phyloP scores from a whole-genome alignment of 1,140 invertebrate genomes.

The Euura lappo region DNA sequence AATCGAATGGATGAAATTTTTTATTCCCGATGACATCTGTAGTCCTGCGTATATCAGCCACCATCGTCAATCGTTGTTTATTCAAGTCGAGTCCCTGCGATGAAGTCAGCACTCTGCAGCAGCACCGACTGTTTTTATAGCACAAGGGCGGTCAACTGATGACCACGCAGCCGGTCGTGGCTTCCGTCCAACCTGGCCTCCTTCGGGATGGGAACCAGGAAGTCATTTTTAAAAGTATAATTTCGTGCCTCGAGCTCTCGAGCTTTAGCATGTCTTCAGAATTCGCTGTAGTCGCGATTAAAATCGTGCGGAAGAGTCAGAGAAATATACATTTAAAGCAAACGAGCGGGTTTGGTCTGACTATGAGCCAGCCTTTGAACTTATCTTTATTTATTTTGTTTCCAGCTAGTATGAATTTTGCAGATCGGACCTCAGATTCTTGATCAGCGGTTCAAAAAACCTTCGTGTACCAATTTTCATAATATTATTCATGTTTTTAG shows the following conservation, averaged over 20 bases:
- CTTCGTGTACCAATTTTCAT: too few relatives aligned
- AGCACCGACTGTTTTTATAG: not conserved
- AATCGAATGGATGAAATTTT: not conserved
- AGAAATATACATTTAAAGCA: too few relatives aligned
- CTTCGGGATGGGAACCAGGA: not conserved
- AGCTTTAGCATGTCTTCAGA: too few relatives aligned
- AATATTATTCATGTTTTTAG: too few relatives aligned
- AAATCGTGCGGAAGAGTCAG: too few relatives aligned
- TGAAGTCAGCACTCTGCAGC: slow-evolving; percentile 3
- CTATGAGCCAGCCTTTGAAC: too few relatives aligned
- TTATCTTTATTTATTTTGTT: too few relatives aligned
- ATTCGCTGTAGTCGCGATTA: too few relatives aligned
- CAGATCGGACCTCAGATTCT: too few relatives aligned
- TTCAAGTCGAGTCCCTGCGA: slow-evolving; percentile 3
- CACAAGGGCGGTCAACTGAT: not conserved
- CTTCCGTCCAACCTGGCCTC: not conserved
- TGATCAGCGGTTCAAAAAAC: too few relatives aligned
- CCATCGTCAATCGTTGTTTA: not conserved
- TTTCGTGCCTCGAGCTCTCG: not conserved
- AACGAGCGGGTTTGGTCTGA: too few relatives aligned
- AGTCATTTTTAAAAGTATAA: not conserved
- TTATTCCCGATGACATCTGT: slow-evolving; percentile 6
- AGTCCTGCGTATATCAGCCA: not conserved
- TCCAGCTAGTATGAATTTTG: too few relatives aligned
- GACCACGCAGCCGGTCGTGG: not conserved